These are phyloP conservation scores for Periplaneta americana DNA, from an alignment of 1,140 invertebrate species.

Conservation along the genomic window DNA sequence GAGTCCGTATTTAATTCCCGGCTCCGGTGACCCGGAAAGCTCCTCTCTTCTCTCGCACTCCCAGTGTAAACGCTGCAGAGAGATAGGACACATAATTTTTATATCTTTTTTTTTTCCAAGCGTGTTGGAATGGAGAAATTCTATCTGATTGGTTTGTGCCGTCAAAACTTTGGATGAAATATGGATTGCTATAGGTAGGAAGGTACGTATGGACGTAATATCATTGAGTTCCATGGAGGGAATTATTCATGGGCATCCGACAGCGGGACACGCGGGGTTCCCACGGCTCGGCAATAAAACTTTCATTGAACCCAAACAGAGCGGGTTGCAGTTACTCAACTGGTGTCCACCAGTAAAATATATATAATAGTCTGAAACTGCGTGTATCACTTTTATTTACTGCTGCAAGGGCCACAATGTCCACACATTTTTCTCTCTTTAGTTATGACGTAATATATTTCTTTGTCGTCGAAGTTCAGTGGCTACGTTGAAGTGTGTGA, in stretches of 20 bases:
- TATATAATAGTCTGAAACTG: not conserved
- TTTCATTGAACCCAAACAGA: not conserved
- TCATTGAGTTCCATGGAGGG: not conserved
- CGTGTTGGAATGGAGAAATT: not conserved
- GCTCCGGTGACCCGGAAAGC: not conserved
- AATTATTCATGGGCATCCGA: not conserved
- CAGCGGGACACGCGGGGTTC: not conserved
- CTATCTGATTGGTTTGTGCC: not conserved
- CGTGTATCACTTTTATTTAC: not conserved
- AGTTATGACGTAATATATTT: no score
- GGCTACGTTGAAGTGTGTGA: no score
- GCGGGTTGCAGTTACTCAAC: not conserved
- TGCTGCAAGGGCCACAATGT: not conserved
- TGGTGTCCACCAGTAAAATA: not conserved
- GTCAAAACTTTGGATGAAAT: not conserved
- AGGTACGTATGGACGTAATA: not conserved
- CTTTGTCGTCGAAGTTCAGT: no score
- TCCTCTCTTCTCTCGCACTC: not conserved
- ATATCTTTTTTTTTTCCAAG: not conserved
- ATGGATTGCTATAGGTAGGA: not conserved
- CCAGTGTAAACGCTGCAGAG: not conserved
- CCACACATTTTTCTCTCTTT: not conserved
- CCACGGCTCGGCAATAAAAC: not conserved
- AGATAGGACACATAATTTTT: not conserved
- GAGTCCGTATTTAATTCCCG: not conserved